Evolutionary conservation across 2,797 vertebrate species (phyloP), one percentile per base, ranked within the genome.

Genomic region (Buphagus erythrorhynchus): DNA sequence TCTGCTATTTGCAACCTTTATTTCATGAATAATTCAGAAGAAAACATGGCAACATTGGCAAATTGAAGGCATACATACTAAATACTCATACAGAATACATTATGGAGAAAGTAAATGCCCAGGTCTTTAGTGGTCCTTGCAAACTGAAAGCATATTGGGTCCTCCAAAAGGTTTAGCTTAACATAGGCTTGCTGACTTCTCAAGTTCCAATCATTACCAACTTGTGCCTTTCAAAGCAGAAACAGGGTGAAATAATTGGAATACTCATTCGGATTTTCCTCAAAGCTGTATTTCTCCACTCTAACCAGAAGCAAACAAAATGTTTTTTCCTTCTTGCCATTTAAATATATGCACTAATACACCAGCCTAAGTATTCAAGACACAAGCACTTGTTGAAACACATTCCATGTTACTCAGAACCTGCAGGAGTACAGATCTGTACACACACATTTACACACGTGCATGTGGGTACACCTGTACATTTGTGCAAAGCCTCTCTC

Each of bases 51-150:
- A 96, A 97, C 94, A 95, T 69, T 45, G 87, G 94, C 93, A 96
- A 90, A 96, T 90, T 43, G 94, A 96, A 97, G 95, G 96, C 95
- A 79, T 97, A 96, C 87, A 96, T 88, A 97, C 95, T 96, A 96
- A 95, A 97, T 97, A 97, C 67, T 91, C 77, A 79, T 90, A 96
- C 96, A 96, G 94, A 96, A 95, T 96, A 97, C 87, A 94, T 88
- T 33, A 95, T 88, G 95, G 90, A 96, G 88, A 96, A 96, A 91
- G 88, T 80, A 97, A 96, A 97, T 97, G 95, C 96, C 96, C 94
- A 91, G 93, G 85, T 95, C 82, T 94, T 88, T 79, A 95, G 87
- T 93, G 94, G 93, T 95, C 94, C 95, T 96, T 95, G 91, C 94
- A 95, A 96, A 94, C 93, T 95, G 92, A 95, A 96, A 95, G 85